Base-by-base conservation (phyloP, 2,113 vertebrate genomes). In the Danionella cerebrum region DNA sequence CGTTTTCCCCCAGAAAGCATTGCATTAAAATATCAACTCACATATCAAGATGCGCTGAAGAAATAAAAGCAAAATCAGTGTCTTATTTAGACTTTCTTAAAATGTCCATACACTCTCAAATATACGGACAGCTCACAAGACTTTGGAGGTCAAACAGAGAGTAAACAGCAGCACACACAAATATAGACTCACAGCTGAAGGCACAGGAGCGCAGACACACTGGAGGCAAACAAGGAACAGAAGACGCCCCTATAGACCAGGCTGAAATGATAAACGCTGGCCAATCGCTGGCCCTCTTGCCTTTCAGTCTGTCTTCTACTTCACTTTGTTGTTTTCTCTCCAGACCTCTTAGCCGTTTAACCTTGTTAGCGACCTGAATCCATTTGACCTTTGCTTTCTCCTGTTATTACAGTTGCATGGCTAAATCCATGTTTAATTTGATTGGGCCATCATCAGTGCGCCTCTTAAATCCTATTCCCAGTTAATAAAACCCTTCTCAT, bases 401-500 rank as follows among this genome's bases (percentile, higher is more conserved):
- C 81, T 75, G 78, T 85, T 85, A 89, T 83, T 85, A 80, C 83
- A 69, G 70, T 69, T 75, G 59, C 76, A 60, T 62, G 25, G 67
- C 54, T 72, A 77, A 73, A 85, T 84, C 79, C 78, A 69, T 70
- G 74, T 72, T 70, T 89, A 87, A 88, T 85, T 83, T 71, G 73
- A 89, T 89, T 78, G 70, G 31, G 51, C 69, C 54, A 71, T 79
- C 78, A 78, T 83, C 78, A 74, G 72, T 76, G 70, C 77, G 80
- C 80, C n/a, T 82, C 78, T 69, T 70, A 71, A 76, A 81, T 81
- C 82, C 79, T 76, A 79, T 81, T 84, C 81, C 83, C 77, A 82
- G 83, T 86, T 85, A 80, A 86, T 85, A 86, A 84, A 78, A 41
- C 33, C 74, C 33, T 64, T 83, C 80, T 86, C 76, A 76, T 84